Base-by-base conservation (phyloP, 2,797 vertebrate genomes). In the Crocodylus rhombifer region DNA sequence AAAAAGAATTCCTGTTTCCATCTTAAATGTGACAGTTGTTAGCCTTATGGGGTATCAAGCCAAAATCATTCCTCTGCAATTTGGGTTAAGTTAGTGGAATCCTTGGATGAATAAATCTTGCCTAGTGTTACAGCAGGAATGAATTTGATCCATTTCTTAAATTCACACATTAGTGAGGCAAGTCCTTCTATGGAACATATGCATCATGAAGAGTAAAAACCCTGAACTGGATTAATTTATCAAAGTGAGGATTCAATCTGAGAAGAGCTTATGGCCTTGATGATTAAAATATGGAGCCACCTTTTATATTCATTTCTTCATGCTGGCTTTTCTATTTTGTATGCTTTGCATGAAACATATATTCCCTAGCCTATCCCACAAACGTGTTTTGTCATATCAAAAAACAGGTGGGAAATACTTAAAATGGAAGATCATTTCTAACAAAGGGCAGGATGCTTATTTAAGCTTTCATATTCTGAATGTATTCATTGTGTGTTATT, bases 391-490 rank as follows among this genome's bases (percentile, higher is more conserved):
- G 93, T 97, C 11, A 33, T 95, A 96, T 98, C 98, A 98, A 98
- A 99, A 99, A 99, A 99, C 98, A 94, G 98, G 99, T 99, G 98
- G 99, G 98, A 99, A 98, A 94, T 95, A 89, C 95, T 97, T 91
- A 62, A 92, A 94, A 62, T 91, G 91, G 76, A 84, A 84, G 82
- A 83, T 94, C 1, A 91, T 88, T 87, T 93, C 82, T 97, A 95
- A 91, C 81, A 95, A 69, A 89, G 86, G 92, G n/a, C 94, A 94
- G 82, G 42, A 73, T 88, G 18, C 95, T 65, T 74, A 92, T 80
- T 96, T 96, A 86, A 96, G 30, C 71, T 94, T 51, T 75, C 77
- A 33, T 76, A 42, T 65, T 88, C 92, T 95, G 64, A 92, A 64
- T 94, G 95, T 94, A 81, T 73, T 76, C 64, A 84, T 67, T 95